Evolutionary conservation across 2,797 vertebrate genomes (phyloP).

Genomic region (Periophthalmus magnuspinnatus): DNA sequence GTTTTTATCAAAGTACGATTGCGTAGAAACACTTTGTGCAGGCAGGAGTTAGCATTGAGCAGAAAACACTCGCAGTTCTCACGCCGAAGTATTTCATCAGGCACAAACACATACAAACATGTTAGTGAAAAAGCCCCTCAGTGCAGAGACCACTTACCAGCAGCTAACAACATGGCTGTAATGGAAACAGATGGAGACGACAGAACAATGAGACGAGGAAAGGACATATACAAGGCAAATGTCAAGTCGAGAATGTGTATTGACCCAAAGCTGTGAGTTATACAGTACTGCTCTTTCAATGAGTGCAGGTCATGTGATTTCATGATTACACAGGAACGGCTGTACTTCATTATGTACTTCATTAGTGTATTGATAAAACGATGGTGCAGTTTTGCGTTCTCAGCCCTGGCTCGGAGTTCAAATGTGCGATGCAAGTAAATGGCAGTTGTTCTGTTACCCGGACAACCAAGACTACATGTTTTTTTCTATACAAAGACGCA

Average conservation of each 20-base stretch:
- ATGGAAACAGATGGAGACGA: slow-evolving; percentile 35
- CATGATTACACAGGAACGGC: background rate
- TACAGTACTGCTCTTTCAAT: slow-evolving; percentile 21
- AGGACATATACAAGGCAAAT: slow-evolving; percentile 25
- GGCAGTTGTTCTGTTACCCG: too few relatives aligned
- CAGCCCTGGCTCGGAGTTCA: slow-evolving; percentile 16
- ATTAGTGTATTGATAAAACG: slow-evolving; percentile 38
- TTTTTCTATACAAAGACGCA: too few relatives aligned
- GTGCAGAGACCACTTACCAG: slow-evolving; percentile 80
- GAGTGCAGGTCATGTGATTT: slow-evolving; percentile 20
- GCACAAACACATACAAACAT: slow-evolving; percentile 7
- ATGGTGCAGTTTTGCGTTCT: slow-evolving; percentile 6
- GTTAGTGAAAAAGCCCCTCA: slow-evolving; percentile 35
- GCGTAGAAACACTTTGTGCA: background rate
- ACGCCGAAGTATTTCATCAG: background rate
- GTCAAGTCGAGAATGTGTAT: slow-evolving; percentile 45
- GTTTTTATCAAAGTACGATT: background rate
- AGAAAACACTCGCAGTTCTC: background rate
- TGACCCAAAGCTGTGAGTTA: slow-evolving; percentile 36
- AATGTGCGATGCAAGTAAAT: background rate
- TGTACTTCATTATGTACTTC: slow-evolving; percentile 34
- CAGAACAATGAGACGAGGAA: slow-evolving; percentile 34
- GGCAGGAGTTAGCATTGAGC: background rate
- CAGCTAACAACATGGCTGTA: slow-evolving; percentile 87
- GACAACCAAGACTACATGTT: too few relatives aligned